Base-by-base conservation (phyloP, 1,140 invertebrate genomes). In the Harlomillsia oculata region DNA sequence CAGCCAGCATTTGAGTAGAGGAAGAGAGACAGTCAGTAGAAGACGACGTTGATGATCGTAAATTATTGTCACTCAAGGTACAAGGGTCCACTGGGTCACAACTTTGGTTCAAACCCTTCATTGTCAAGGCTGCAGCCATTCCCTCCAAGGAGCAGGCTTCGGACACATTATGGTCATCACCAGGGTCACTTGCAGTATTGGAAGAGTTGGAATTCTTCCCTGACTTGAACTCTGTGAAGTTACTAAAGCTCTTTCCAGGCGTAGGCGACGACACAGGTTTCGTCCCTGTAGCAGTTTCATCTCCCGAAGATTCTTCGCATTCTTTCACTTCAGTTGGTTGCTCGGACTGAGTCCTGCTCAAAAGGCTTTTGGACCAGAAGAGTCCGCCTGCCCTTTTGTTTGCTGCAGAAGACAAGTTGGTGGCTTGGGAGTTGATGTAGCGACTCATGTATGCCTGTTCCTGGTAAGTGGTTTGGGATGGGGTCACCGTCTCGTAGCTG, bases 361-460 rank as follows among this genome's bases (percentile, higher is more conserved):
- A 32, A 14, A 63, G 26, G 40, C 53, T 59, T 28, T 57, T 59
- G 5, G 53, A 39, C 56, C 56, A 63, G n/a, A 59, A 56, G 5
- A 59, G 30, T 13, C 61, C 61, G 20, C 56, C 56, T 16, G 56
- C 18, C 14, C 53, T 18, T 20, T 63, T 62, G 36, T 41, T 65
- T n/a, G 39, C 25, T 34, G 34, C 26, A 25, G 60, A 43, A 53
- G 49, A 43, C 44, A 50, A 46, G 30, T 18, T 37, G 2, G 45
- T 20, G 2, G 25, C 55, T 23, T 45, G 43, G 21, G 62, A 36
- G 8, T 44, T 49, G 16, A 64, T 56, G 28, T 66, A 62, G 18
- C 56, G 52, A 39, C 59, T 62, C 41, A 62, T 59, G 37, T 65
- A 65, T 13, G 51, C 43, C 43, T 61, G 44, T 29, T 65, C 63